Conservation (phyloP, 2,113 vertebrate species). For the Globicephala melas region DNA sequence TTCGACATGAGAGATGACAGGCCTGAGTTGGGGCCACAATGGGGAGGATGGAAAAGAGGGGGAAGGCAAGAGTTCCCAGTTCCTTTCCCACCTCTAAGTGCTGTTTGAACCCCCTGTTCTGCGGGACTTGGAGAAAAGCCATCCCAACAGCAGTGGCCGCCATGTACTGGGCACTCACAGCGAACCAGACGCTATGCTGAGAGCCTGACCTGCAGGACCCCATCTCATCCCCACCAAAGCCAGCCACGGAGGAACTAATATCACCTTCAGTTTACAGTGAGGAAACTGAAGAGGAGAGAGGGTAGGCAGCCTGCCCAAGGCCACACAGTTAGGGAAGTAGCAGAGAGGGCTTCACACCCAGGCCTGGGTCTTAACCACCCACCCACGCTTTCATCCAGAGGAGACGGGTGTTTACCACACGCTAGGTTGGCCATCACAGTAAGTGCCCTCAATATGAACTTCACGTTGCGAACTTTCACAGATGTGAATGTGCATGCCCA, state of each 20-base stretch:
- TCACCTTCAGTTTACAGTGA: rapidly evolving
- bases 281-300: not conserved
- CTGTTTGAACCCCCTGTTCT: not conserved
- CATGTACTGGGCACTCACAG: rapidly evolving
- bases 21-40: too few relatives aligned
- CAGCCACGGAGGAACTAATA: rapidly evolving
- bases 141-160: rapidly evolving
- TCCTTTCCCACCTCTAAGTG: not conserved
- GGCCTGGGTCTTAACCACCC: not conserved
- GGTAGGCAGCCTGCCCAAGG: not conserved
- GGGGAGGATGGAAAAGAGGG: not conserved
- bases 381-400: rapidly evolving
- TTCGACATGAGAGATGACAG: rapidly evolving
- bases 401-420: too few relatives aligned
- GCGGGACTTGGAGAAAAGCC: not conserved
- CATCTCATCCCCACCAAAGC: not conserved
- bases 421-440: not conserved
- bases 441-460: too few relatives aligned
- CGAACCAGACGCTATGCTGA: rapidly evolving
- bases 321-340: not conserved
- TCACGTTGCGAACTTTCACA: too few relatives aligned
- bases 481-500: too few relatives aligned
- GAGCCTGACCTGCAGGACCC: rapidly evolving
- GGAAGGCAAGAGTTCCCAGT: rapidly evolving
- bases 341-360: too few relatives aligned